phyloP scores from a whole-genome alignment of 2,888 invertebrate species.

The Tetrapedia diversipes region DNA sequence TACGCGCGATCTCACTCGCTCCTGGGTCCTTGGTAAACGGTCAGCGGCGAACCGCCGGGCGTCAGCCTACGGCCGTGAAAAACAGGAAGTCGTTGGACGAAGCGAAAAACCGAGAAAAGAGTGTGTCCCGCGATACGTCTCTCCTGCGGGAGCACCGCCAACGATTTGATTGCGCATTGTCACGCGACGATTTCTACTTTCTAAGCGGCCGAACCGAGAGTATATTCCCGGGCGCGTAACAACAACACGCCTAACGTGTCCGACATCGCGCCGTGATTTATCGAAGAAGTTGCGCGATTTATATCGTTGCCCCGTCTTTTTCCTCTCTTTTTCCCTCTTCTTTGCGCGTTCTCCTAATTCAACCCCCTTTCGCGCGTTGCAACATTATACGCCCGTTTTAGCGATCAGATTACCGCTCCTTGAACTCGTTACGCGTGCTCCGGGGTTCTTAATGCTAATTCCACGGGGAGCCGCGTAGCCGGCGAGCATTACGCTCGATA shows the following conservation, averaged over 20 bases:
- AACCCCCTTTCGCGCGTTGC: not conserved
- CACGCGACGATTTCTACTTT: conserved; percentile 62
- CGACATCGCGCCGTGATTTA: conserved; percentile 42
- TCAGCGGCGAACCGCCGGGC: conserved; percentile 7
- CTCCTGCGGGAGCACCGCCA: conserved; percentile 26
- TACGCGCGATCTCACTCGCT: no score
- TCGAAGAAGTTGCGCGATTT: conserved; percentile 39
- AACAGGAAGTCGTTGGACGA: conserved; percentile 39
- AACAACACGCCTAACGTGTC: conserved; percentile 3
- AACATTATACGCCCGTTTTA: conserved; percentile 44
- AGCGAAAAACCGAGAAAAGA: conserved; percentile 28
- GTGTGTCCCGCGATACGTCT: conserved; percentile 40
- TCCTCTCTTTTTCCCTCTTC: not conserved
- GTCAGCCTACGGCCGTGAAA: conserved; percentile 46
- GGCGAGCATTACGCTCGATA: conserved; percentile 39
- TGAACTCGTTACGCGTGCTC: conserved; percentile 57
- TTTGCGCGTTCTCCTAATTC: conserved; percentile 26
- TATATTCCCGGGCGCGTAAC: conserved; percentile 25
- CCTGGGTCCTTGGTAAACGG: no score
- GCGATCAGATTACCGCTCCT: conserved; percentile 55
- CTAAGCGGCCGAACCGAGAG: conserved; percentile 40
- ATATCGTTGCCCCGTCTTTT: conserved; percentile 32
- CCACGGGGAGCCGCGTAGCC: conserved; percentile 25
- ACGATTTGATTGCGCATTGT: conserved; percentile 61
- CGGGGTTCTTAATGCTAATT: conserved; percentile 49